Evolutionary conservation across 2,888 invertebrate genomes (phyloP), one percentile per base, ranked within the genome.

Genomic region (Graphium colonna): DNA sequence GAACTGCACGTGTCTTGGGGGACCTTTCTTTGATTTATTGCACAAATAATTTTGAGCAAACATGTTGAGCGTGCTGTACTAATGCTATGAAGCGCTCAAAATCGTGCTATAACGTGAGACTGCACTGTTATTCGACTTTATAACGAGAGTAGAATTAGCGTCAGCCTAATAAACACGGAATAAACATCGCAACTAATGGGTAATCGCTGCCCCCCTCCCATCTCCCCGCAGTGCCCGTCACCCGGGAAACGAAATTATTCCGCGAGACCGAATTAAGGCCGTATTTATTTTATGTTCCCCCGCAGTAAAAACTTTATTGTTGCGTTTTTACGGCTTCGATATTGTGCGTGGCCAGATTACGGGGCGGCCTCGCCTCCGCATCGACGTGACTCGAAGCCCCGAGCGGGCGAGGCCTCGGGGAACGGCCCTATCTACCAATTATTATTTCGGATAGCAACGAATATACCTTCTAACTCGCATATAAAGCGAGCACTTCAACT

Each of bases 101-200:
- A 64, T 61, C 62, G 65, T 10, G 57, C 66, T 67, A 65, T 68
- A 65, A 68, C 55, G 59, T 58, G 64, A 67, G 63, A 67, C 62
- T 57, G 63, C 65, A 61, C 71, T 68, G 74, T 75, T 70, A 71
- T 59, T 70, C 69, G 67, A 71, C 73, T 69, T 69, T 73, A 64
- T 65, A 68, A 69, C 64, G 67, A 68, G 69, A 64, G 61, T 67
- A 75, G 69, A 76, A 81, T 83, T 82, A 81, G 71, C 75, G 75
- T 79, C 73, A 69, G 71, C 69, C 75, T 73, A 73, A 75, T 79
- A 77, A 79, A 80, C 78, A 79, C 76, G 82, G 79, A 79, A 81
- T 82, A 82, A 83, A 81, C 79, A 78, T 82, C 79, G 77, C 81
- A 73, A 81, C 82, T 81, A 82, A 83, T 85, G 83, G 79, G 81